phyloP scores from a whole-genome alignment of 1,140 invertebrate genomes.

The Leptinotarsa undecemlineata region DNA sequence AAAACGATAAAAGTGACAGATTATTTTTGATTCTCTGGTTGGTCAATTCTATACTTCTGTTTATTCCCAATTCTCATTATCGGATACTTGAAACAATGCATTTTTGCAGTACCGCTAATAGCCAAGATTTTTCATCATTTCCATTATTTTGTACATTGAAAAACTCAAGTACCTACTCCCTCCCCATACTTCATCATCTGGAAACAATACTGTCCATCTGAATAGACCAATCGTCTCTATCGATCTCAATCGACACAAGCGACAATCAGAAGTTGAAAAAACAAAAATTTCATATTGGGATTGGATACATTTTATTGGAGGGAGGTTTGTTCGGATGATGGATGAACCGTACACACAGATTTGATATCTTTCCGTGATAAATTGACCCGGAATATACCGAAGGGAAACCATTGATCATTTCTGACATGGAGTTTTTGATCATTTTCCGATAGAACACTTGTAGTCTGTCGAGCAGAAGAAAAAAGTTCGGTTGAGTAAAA shows the following conservation, averaged over 20 bases:
- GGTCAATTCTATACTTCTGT: too few relatives aligned
- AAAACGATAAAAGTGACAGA: too few relatives aligned
- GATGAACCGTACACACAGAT: neutral
- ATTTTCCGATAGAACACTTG: constrained; percentile 2
- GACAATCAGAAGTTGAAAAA: constrained; percentile 2
- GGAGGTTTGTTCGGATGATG: neutral
- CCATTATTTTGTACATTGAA: too few relatives aligned
- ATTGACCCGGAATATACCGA: neutral
- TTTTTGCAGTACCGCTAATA: too few relatives aligned
- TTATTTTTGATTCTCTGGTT: too few relatives aligned
- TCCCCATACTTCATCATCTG: neutral
- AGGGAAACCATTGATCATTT: constrained; percentile 3
- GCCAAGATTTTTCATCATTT: too few relatives aligned
- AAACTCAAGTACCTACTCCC: too few relatives aligned
- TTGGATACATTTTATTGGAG: constrained; percentile 3
- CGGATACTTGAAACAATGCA: too few relatives aligned
- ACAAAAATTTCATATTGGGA: neutral
- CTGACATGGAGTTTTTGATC: constrained; percentile 1
- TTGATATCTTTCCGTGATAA: neutral
- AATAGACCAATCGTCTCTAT: neutral
- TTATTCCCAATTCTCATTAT: too few relatives aligned
- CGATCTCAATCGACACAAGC: neutral
- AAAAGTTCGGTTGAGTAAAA: neutral
- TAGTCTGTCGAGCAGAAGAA: neutral
- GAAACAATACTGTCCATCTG: neutral